A percentile compares a stretch with the other conserved stretches of the same genome.
Conservation (phyloP, 2,113 vertebrate genomes). For the Myiagra hebetior region DNA sequence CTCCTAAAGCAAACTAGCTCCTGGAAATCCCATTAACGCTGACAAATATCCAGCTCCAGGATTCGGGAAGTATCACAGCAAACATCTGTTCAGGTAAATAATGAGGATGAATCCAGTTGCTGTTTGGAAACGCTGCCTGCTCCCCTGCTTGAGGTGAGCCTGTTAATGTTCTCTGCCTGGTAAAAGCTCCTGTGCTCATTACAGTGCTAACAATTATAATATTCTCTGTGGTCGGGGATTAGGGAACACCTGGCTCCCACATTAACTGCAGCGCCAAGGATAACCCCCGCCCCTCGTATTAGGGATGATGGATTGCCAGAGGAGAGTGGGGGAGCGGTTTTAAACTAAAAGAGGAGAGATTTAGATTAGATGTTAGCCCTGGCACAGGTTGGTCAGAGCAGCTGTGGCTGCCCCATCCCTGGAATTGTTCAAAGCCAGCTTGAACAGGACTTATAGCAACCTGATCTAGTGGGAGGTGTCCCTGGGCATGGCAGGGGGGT, state of each 20-base stretch:
- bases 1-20: slow-evolving; percentile 37
- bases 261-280: not conserved
- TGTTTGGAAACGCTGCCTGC: not conserved
- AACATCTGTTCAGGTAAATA: slow-evolving; percentile 40
- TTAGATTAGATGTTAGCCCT: not conserved
- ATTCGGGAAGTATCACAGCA: not conserved
- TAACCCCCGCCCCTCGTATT: not conserved
- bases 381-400: not conserved
- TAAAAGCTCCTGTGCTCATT: not conserved
- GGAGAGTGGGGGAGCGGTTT: not conserved
- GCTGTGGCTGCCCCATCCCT: not conserved
- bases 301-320: not conserved
- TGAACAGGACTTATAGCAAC: not conserved
- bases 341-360: not conserved
- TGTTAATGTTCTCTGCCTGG: not conserved
- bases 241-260: slow-evolving; percentile 21
- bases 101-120: not conserved
- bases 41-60: slow-evolving; percentile 1
- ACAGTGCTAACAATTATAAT: not conserved
- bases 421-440: not conserved
- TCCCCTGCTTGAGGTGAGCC: not conserved
- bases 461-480: not conserved
- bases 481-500: not conserved
- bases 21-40: slow-evolving; percentile 36
- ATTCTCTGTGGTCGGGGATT: not conserved